Base-by-base conservation (phyloP, 2,888 invertebrate genomes). In the Quadroppia sp. region DNA sequence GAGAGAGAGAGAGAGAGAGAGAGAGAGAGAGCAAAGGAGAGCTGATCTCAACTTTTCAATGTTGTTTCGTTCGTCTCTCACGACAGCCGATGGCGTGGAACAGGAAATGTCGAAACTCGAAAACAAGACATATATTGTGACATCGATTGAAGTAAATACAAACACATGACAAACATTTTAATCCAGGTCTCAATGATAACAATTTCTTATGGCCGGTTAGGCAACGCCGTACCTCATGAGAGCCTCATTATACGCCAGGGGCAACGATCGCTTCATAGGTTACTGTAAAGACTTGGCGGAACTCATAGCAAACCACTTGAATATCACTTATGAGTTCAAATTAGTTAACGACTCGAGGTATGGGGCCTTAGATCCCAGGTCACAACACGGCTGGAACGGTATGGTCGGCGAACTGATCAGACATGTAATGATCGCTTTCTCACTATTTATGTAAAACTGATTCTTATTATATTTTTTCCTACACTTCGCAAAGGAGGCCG, bases 251-350 rank as follows among this genome's bases (percentile, higher is more conserved):
- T 75, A 85, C 86, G 11, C 88, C 78, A 6, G 77, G 59, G 91
- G 90, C 72, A 91, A 92, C 80, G 90, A 92, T 77, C 87, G 88
- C 70, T 91, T 89, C 81, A 89, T 92, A 81, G 96, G 96, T 71
- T 96, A 94, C 82, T 94, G 93, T 83, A 92, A 94, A 81, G 96
- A 96, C 82, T 85, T 96, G 48, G 90, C 92, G 2, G 90, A 93
- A 80, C 85, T 91, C 76, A 88, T 96, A 76, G 86, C 92, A 0
- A 89, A 88, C 79, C 88, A 87, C 81, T 73, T 78, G 40, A 76
- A 76, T 42, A 75, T 78, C 40, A 77, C 74, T 59, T 78, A 78
- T 71, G 74, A 76, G 30, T 72, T 96, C 76, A 87, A 89, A 77
- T 86, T 92, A 74, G 93, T 93, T 1, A 90, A 89, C 80, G 95